phyloP scores from a whole-genome alignment of 2,113 vertebrate genomes.

The Pterocles orientalis region DNA sequence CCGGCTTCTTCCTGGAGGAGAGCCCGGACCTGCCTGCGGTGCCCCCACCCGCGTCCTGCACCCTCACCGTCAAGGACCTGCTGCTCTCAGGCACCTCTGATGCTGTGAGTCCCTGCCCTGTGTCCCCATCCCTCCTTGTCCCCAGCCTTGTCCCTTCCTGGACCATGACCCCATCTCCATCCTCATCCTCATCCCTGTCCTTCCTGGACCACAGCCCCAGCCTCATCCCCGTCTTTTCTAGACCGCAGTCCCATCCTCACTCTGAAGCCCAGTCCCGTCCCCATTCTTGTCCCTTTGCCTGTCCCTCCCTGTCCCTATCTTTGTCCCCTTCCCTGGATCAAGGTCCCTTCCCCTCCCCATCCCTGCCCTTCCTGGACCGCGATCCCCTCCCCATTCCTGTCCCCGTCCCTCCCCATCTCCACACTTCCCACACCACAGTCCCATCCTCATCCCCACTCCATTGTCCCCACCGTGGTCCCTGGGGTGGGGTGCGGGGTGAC shows the following conservation, averaged over 20 bases:
- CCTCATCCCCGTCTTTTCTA: not conserved
- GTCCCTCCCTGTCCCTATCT: not conserved
- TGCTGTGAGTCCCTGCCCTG: slow-evolving; percentile 69
- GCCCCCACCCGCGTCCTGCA: not conserved
- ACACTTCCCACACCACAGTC: not conserved
- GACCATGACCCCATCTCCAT: not conserved
- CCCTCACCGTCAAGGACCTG: slow-evolving; percentile 89
- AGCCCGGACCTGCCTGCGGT: slow-evolving; percentile 18
- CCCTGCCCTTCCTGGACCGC: too few species aligned
- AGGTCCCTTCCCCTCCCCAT: too few species aligned
- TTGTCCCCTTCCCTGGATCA: not conserved
- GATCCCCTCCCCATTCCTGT: too few species aligned
- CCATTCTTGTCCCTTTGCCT: not conserved
- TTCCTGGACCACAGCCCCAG: too few species aligned
- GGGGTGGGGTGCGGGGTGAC: not conserved
- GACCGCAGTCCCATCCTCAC: not conserved
- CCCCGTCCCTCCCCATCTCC: not conserved
- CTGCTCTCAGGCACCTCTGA: slow-evolving; percentile 83
- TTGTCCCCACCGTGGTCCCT: not conserved
- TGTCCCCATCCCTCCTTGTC: not conserved
- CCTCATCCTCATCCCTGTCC: too few species aligned
- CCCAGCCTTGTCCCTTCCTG: not conserved
- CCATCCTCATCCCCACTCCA: accelerated
- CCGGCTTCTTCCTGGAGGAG: slow-evolving; percentile 62
- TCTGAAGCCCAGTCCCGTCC: not conserved